Percentiles rank a stretch among this genome's conserved stretches.
These are phyloP conservation scores for Prolemur simus DNA, from an alignment of 2,113 vertebrate species.

Conservation along the genomic window DNA sequence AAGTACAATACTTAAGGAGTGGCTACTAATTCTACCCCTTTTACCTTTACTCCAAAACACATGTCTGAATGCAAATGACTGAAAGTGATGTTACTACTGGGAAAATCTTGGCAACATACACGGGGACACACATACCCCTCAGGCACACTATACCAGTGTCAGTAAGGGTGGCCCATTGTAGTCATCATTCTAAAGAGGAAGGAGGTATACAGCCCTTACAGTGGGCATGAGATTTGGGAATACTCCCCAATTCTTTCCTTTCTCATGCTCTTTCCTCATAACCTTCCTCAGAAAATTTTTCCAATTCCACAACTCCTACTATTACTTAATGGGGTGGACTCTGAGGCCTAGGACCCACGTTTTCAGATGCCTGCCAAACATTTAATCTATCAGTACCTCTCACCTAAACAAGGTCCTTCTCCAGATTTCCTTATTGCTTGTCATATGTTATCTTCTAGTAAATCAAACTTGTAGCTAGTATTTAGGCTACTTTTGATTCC, in stretches of 20 bases:
- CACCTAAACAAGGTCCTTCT: not conserved
- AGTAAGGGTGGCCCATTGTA: not conserved
- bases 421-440: slow-evolving; percentile 8
- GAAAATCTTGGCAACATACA: not conserved
- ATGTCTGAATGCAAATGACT: not conserved
- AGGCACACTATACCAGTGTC: not conserved
- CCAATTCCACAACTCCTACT: not conserved
- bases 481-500: not conserved
- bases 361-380: slow-evolving; percentile 6
- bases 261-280: not conserved
- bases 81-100: not conserved
- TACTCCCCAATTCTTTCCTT: not conserved
- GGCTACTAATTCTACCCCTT: not conserved
- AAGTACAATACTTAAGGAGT: not conserved
- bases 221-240: not conserved
- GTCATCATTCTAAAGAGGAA: not conserved
- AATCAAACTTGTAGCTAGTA: not conserved
- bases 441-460: not conserved
- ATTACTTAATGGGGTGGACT: not conserved
- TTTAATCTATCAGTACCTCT: not conserved
- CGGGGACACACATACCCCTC: not conserved
- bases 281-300: not conserved
- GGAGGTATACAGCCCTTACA: not conserved
- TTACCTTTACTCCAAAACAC: not conserved
- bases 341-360: not conserved